Percentiles rank a stretch among this genome's conserved stretches.
phyloP scores from a whole-genome alignment of 2,113 vertebrate species.

The Myodes glareolus region DNA sequence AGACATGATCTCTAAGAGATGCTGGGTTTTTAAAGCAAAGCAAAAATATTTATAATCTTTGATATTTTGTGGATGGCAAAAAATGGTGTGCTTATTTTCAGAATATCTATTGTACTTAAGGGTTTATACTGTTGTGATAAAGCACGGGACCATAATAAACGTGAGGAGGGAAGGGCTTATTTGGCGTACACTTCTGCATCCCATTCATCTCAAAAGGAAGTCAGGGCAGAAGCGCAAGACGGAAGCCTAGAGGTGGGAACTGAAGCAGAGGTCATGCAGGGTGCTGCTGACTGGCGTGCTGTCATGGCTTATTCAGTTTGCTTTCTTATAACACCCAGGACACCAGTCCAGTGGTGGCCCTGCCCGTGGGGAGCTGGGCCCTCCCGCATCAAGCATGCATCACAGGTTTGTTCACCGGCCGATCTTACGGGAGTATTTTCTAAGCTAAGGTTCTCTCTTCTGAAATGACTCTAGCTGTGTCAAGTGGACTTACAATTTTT shows the following conservation, averaged over 20 bases:
- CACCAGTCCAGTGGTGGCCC: neutral
- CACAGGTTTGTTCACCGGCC: neutral
- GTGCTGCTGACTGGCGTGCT: neutral
- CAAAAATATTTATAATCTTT: neutral
- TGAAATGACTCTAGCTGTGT: neutral
- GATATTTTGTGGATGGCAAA: neutral
- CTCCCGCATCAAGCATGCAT: neutral
- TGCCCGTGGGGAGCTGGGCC: no score
- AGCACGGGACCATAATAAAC: neutral
- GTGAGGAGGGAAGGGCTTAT: neutral
- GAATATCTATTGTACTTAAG: neutral
- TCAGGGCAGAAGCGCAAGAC: neutral
- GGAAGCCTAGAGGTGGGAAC: neutral
- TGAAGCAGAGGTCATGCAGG: neutral
- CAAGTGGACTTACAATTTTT: neutral
- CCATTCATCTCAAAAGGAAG: neutral
- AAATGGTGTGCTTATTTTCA: neutral
- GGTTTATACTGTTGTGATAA: neutral
- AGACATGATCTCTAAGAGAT: neutral
- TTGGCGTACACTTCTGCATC: no score
- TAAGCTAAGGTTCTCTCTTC: neutral
- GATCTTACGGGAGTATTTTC: neutral
- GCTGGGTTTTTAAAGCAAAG: neutral
- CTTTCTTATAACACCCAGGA: neutral
- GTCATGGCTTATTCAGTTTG: neutral